Percentiles rank a stretch among this genome's conserved stretches.
Evolutionary conservation across 2,113 vertebrate genomes (phyloP).

Genomic region (Engystomops pustulosus): DNA sequence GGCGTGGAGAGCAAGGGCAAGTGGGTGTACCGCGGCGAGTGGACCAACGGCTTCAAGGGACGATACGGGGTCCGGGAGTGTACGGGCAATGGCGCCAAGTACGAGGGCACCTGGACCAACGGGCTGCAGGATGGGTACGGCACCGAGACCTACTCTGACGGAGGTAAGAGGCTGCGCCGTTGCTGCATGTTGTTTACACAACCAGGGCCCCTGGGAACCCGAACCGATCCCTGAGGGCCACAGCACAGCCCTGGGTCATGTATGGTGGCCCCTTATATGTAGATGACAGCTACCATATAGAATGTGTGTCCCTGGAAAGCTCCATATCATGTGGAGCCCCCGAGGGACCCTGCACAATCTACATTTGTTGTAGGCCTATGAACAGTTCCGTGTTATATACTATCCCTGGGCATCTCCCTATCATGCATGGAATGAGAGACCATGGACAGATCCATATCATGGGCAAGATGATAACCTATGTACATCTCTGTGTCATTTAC

Average conservation of each 20-base stretch:
- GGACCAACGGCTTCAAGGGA: slow-evolving; percentile 98
- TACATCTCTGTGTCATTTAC: neutral
- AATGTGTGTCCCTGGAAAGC: neutral
- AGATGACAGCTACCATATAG: neutral
- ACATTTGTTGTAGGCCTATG: no score
- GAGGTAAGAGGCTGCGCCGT: slow-evolving; percentile 81
- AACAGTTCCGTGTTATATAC: neutral
- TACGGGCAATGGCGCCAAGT: slow-evolving; percentile 92
- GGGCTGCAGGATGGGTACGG: slow-evolving; percentile 98
- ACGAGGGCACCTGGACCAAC: slow-evolving; percentile 98
- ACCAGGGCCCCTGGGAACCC: no score
- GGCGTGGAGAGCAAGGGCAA: slow-evolving; percentile 97
- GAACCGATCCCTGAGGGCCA: neutral
- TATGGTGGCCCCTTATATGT: neutral
- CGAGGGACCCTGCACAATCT: neutral
- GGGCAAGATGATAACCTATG: neutral
- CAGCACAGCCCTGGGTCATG: neutral
- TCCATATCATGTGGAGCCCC: neutral
- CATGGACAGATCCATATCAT: neutral
- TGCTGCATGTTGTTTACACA: neutral
- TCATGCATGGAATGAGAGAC: neutral
- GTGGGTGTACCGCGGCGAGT: slow-evolving; percentile 98
- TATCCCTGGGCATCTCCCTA: neutral
- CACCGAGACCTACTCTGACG: slow-evolving; percentile 97
- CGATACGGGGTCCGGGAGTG: slow-evolving; percentile 96